Evolutionary conservation across 1,140 invertebrate species (phyloP).

Genomic region (Diploscapter pachys): DNA sequence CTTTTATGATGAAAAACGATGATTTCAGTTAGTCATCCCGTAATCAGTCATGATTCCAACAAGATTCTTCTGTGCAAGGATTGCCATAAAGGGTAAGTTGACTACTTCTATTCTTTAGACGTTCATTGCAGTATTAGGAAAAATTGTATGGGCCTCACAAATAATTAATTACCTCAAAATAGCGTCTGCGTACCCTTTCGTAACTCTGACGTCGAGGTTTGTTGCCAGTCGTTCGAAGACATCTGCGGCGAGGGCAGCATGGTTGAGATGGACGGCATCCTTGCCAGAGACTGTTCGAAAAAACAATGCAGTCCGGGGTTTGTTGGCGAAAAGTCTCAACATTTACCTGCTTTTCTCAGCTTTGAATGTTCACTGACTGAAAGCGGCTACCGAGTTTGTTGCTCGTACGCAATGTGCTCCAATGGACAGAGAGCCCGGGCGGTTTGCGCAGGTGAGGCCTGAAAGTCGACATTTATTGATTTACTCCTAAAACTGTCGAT

Average conservation of each 20-base stretch:
- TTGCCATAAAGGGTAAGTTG: conserved; percentile 2
- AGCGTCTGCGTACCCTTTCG: conserved; percentile 12
- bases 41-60: conserved; percentile 14
- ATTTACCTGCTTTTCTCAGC: no score
- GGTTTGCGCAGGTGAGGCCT: no score
- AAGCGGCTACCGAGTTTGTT: no score
- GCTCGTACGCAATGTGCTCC: no score
- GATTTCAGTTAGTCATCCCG: conserved; percentile 5
- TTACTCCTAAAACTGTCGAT: no score
- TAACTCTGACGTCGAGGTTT: conserved; percentile 14
- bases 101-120: not conserved
- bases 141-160: not conserved
- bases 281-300: conserved; percentile 13
- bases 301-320: conserved; percentile 7
- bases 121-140: not conserved
- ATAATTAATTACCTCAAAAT: not conserved
- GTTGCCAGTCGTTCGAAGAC: conserved; percentile 14
- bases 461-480: no score
- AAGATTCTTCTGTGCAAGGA: conserved; percentile 1
- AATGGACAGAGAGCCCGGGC: no score
- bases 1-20: no score
- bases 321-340: not conserved
- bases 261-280: conserved; percentile 15
- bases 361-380: no score
- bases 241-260: conserved; percentile 9